A percentile compares a stretch with the other conserved stretches of the same genome.
These are phyloP conservation scores for Sesia apiformis DNA, from an alignment of 2,888 invertebrate species.

Conservation along the genomic window DNA sequence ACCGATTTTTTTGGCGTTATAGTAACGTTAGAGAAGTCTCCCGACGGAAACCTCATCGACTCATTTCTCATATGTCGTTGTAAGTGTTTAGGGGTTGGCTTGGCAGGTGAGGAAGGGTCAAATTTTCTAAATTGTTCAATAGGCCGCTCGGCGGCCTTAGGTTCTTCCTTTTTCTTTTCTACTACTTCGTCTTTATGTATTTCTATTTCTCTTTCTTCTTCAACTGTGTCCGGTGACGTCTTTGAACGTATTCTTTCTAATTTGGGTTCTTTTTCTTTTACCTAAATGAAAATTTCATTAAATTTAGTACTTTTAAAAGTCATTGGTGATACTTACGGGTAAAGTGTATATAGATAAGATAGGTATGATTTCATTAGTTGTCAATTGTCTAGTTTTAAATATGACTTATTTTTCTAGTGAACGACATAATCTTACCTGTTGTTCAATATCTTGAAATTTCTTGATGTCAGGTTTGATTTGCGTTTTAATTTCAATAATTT, in stretches of 20 bases:
- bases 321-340: neutral
- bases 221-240: conserved; percentile 48
- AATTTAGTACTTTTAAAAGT: neutral
- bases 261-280: conserved; percentile 53
- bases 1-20: conserved; percentile 60
- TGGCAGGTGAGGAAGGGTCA: conserved; percentile 61
- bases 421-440: conserved; percentile 37
- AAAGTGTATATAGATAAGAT: neutral
- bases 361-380: no score
- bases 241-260: conserved; percentile 53
- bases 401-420: neutral
- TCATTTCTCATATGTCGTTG: conserved; percentile 71
- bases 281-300: conserved; percentile 20
- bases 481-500: conserved; percentile 80
- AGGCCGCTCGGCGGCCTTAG: conserved; percentile 41
- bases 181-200: conserved; percentile 23
- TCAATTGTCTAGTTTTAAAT: neutral
- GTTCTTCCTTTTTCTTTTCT: conserved; percentile 41
- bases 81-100: conserved; percentile 68
- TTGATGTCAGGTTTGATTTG: conserved; percentile 76
- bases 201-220: conserved; percentile 42
- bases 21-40: conserved; percentile 68
- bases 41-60: conserved; percentile 70
- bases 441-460: conserved; percentile 68
- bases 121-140: conserved; percentile 60